Evolutionary conservation across 2,888 invertebrate species (phyloP), one percentile per base, ranked within the genome.

Genomic region (Cataglyphis altisquamis): DNA sequence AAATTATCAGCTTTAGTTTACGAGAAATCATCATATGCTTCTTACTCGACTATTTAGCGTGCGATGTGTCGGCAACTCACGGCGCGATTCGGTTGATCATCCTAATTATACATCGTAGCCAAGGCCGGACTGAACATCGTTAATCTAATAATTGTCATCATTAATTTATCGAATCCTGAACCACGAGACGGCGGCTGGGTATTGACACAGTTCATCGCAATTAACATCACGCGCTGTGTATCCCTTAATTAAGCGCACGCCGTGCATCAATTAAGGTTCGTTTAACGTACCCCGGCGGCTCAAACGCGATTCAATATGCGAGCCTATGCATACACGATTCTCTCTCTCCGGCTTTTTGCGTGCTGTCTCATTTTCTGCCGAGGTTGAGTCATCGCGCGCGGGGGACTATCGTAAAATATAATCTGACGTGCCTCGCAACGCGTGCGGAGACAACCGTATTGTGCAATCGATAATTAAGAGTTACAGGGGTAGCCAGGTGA

Each of bases 361-460:
- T 57, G 39, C 45, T 15, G 77, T 60, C 70, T 80, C 60, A 80
- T 80, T 80, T 72, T 80, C 72, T 32, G 55, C 70, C 62, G 63
- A 57, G 74, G 29, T 64, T 66, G 80, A 84, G 83, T 83, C 82
- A 78, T 83, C 62, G 82, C 80, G 78, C 87, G 81, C 85, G 62
- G 12, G 62, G 45, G 21, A 48, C 39, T 73, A 62, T 52, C 52
- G 63, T 39, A 36, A 77, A 64, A 63, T 63, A 29, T 74, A 74
- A 81, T 81, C 55, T 15, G 55, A n/a, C 60, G n/a, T 60, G 18
- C 21, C 62, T 41, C 45, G 60, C 52, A 57, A 74, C 32, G 21
- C 52, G 55, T n/a, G 55, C 75, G 55, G 10, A 39, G 25, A 60
- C n/a, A 45, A 60, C 52, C 32, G 36, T 39, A 48, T 84, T 73